These are phyloP conservation scores for Magallana angulata DNA, from an alignment of 1,140 invertebrate species.

Conservation along the genomic window DNA sequence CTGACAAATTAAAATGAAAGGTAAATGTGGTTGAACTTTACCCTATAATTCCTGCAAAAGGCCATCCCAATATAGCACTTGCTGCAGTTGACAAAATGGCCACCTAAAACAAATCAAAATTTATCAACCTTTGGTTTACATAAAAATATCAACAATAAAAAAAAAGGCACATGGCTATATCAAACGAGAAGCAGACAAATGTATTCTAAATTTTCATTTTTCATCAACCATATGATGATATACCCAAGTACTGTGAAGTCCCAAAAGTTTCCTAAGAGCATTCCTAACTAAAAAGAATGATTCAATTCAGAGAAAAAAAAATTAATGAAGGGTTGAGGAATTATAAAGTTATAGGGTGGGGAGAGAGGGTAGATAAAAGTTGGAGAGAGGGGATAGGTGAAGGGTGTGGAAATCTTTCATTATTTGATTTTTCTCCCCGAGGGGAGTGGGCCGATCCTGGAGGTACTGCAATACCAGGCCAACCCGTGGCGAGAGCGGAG, in stretches of 20 bases:
- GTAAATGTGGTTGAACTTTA: constrained; percentile 43
- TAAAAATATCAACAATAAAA: too few species aligned
- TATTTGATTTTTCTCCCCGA: constrained; percentile 38
- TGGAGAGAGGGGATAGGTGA: neutral
- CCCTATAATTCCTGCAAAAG: constrained; percentile 83
- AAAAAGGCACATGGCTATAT: too few species aligned
- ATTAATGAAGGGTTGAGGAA: too few species aligned
- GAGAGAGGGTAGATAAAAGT: too few species aligned
- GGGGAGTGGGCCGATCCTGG: constrained; percentile 68
- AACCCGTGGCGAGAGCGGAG: constrained; percentile 67
- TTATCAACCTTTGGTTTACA: neutral
- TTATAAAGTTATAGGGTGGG: too few species aligned
- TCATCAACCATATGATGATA: too few species aligned
- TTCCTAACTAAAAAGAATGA: too few species aligned
- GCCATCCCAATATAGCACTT: constrained; percentile 83
- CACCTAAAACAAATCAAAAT: constrained; percentile 60
- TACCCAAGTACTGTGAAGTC: too few species aligned
- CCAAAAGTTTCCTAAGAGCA: too few species aligned
- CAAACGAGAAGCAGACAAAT: too few species aligned
- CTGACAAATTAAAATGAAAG: neutral
- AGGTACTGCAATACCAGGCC: constrained; percentile 72
- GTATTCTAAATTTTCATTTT: too few species aligned
- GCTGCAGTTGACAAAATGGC: constrained; percentile 74
- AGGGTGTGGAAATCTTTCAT: neutral
- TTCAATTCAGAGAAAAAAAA: too few species aligned